Evolutionary conservation across 2,797 vertebrate genomes (phyloP).

Genomic region (Sebastes vulpes): DNA sequence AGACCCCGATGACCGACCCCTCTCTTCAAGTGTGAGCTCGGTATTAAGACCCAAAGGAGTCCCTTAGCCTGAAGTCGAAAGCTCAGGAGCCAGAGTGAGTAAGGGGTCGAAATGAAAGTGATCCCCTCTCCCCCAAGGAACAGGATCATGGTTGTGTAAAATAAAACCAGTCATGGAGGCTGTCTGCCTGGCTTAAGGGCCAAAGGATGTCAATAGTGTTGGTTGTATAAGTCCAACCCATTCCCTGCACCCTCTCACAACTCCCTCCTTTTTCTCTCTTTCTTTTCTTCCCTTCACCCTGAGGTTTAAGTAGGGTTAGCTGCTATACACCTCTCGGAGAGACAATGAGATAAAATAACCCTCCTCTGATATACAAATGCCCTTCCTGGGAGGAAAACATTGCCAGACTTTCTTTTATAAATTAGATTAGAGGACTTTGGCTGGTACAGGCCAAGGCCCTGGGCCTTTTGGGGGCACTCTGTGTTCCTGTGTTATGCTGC

Average conservation of each 20-base stretch:
- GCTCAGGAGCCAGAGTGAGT: conserved; percentile 73
- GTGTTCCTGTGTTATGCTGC: conserved; percentile 60
- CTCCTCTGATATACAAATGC: conserved; percentile 64
- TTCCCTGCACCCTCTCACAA: conserved; percentile 22
- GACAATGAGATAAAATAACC: conserved; percentile 57
- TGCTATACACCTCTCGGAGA: conserved; percentile 45
- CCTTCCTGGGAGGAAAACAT: conserved; percentile 75
- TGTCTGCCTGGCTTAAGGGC: conserved; percentile 73
- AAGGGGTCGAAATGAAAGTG: conserved; percentile 82
- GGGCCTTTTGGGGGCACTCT: conserved; percentile 65
- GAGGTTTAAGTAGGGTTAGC: conserved; percentile 26
- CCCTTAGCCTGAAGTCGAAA: conserved; percentile 78
- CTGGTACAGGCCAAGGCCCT: conserved; percentile 59
- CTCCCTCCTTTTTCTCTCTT: not conserved
- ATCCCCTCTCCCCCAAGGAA: conserved; percentile 78
- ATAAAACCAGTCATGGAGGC: conserved; percentile 77
- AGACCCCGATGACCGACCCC: conserved; percentile 70
- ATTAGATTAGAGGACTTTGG: conserved; percentile 81
- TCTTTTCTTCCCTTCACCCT: conserved; percentile 3
- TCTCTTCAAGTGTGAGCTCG: conserved; percentile 65
- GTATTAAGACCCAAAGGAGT: conserved; percentile 71
- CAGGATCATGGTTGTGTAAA: conserved; percentile 81
- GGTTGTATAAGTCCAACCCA: conserved; percentile 55
- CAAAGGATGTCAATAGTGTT: conserved; percentile 74
- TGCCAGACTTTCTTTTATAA: conserved; percentile 78